These are phyloP conservation scores for Sialis fuliginosa DNA, from an alignment of 2,888 invertebrate genomes.

Conservation along the genomic window DNA sequence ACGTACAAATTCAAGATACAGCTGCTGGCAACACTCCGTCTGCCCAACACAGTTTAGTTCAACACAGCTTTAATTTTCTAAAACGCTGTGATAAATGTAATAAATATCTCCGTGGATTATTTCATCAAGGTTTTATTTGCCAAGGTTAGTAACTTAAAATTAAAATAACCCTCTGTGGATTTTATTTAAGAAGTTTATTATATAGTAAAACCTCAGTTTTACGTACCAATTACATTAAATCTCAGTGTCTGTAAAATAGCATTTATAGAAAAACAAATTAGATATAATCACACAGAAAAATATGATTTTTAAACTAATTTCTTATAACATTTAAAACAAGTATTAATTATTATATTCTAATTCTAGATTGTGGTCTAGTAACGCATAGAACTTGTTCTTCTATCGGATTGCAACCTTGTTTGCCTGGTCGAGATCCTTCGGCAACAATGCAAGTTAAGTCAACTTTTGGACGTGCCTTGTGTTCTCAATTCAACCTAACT, in stretches of 20 bases:
- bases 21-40: constrained; percentile 12
- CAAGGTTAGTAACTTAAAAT: constrained; percentile 27
- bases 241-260: too few species aligned
- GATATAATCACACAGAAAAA: too few species aligned
- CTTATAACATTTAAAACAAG: background rate
- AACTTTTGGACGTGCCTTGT: constrained; percentile 44
- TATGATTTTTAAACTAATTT: too few species aligned
- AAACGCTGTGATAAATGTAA: constrained; percentile 57
- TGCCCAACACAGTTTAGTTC: constrained; percentile 28
- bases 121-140: constrained; percentile 54
- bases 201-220: too few species aligned
- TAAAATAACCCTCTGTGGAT: constrained; percentile 6
- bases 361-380: constrained; percentile 46
- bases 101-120: constrained; percentile 47
- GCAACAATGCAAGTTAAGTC: constrained; percentile 19
- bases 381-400: constrained; percentile 52
- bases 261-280: too few species aligned
- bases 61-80: constrained; percentile 47
- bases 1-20: constrained; percentile 14
- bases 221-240: too few species aligned
- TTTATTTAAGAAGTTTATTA: too few species aligned
- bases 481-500: constrained; percentile 37
- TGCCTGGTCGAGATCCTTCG: constrained; percentile 20
- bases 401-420: constrained; percentile 39
- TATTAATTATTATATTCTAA: constrained; percentile 8